Percentiles rank a stretch among this genome's conserved stretches.
Evolutionary conservation across 2,888 invertebrate species (phyloP).

Genomic region (Synergus gifuensis): DNA sequence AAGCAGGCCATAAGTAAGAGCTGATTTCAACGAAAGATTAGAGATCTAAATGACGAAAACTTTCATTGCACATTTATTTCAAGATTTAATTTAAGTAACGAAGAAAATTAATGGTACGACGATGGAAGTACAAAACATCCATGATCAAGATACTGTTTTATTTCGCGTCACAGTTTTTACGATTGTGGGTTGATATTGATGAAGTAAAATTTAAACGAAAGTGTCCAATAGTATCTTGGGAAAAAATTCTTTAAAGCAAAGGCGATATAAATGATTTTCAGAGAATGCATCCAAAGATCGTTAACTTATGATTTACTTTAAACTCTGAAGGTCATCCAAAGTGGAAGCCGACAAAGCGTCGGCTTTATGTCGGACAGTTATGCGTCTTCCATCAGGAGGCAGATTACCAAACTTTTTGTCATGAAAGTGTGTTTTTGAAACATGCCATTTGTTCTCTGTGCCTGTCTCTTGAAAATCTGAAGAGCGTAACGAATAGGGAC

Average conservation of each 20-base stretch:
- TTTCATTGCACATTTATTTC: slow-evolving; percentile 34
- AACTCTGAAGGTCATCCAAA: slow-evolving; percentile 40
- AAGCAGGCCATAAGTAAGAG: slow-evolving; percentile 11
- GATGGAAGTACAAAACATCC: slow-evolving; percentile 20
- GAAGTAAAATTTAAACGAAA: not conserved
- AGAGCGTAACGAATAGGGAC: slow-evolving; percentile 40
- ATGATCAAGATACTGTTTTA: not conserved
- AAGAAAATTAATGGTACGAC: slow-evolving; percentile 9
- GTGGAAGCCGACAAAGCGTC: slow-evolving; percentile 50
- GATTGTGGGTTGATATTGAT: not conserved
- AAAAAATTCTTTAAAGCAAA: slow-evolving; percentile 24
- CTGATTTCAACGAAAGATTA: slow-evolving; percentile 35
- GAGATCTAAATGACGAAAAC: slow-evolving; percentile 26
- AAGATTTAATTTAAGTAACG: slow-evolving; percentile 24
- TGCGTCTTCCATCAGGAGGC: slow-evolving; percentile 50
- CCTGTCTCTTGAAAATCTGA: slow-evolving; percentile 45
- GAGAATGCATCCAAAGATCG: not conserved
- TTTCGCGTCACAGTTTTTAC: not conserved
- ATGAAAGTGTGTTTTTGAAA: slow-evolving; percentile 73
- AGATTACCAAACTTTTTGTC: slow-evolving; percentile 67
- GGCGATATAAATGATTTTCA: not conserved
- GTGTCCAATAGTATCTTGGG: not conserved
- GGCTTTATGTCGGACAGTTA: too few relatives aligned
- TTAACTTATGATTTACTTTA: slow-evolving; percentile 67
- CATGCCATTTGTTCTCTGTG: slow-evolving; percentile 65